Percentiles rank a stretch among this genome's conserved stretches.
These are phyloP conservation scores for Cheilosia impressa DNA, from an alignment of 2,888 invertebrate species.

Conservation along the genomic window DNA sequence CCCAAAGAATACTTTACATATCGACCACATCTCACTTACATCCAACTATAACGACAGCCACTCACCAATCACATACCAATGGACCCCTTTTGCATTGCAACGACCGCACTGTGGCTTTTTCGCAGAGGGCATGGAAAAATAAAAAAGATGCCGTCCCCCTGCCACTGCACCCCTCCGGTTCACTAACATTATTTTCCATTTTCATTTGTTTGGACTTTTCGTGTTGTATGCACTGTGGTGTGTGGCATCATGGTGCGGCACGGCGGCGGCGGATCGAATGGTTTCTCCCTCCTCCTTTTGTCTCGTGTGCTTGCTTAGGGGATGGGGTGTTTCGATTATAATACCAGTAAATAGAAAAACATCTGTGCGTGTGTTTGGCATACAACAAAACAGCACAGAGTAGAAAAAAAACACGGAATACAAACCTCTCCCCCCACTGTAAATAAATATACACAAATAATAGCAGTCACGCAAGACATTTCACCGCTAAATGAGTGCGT, in stretches of 20 bases:
- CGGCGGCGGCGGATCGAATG: neutral
- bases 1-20: neutral
- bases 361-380: constrained; percentile 36
- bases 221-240: constrained; percentile 42
- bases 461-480: constrained; percentile 75
- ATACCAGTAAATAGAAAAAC: constrained; percentile 60
- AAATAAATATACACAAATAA: constrained; percentile 58
- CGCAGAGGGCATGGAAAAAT: neutral
- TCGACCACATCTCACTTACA: neutral
- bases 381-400: constrained; percentile 1
- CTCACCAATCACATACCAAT: no score
- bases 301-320: constrained; percentile 5
- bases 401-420: constrained; percentile 11
- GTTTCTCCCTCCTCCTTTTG: constrained; percentile 26
- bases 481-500: constrained; percentile 75
- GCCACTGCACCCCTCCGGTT: constrained; percentile 32
- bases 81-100: neutral
- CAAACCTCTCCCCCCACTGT: constrained; percentile 14
- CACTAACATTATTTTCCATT: constrained; percentile 68
- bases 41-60: no score
- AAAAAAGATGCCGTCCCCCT: neutral
- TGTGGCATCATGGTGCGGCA: constrained; percentile 15
- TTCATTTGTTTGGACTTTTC: constrained; percentile 65
- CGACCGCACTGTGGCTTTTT: neutral
- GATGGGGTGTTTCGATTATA: constrained; percentile 35